phyloP scores from a whole-genome alignment of 2,888 invertebrate species.

The Branchellion lobata region DNA sequence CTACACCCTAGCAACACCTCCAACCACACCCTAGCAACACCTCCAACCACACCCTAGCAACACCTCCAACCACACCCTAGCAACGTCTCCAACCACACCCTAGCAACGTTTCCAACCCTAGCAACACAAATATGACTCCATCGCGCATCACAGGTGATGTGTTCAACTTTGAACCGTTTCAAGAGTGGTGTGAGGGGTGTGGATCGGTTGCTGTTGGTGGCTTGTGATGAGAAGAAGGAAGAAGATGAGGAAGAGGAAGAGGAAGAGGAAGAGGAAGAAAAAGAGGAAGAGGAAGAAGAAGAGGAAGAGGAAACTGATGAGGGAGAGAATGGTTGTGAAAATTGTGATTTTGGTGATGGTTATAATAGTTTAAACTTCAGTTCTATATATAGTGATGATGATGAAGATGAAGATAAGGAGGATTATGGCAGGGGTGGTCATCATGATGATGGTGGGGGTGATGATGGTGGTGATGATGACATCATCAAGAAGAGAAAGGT shows the following conservation, averaged over 20 bases:
- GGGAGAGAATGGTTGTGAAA: background rate
- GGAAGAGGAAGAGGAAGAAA: too few species aligned
- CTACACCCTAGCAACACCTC: too few species aligned
- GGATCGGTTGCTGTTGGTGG: background rate
- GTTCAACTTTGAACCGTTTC: background rate
- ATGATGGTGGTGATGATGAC: background rate
- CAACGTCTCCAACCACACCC: too few species aligned
- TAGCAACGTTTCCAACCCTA: too few species aligned
- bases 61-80: too few species aligned
- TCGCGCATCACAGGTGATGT: slow-evolving; percentile 1
- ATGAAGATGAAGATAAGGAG: background rate
- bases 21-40: too few species aligned
- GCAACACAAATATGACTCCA: too few species aligned
- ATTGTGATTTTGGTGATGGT: background rate
- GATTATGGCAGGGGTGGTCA: background rate
- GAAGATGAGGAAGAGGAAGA: background rate
- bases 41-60: too few species aligned
- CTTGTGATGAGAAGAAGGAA: background rate
- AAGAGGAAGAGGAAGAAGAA: too few species aligned
- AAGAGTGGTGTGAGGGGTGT: background rate
- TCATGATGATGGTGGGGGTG: background rate
- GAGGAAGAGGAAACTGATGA: too few species aligned
- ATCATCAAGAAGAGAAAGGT: too few species aligned
- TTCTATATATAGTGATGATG: background rate
- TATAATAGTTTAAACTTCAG: background rate